Base-by-base conservation (phyloP, 2,888 invertebrate genomes). In the Linhomoeus sp. region DNA sequence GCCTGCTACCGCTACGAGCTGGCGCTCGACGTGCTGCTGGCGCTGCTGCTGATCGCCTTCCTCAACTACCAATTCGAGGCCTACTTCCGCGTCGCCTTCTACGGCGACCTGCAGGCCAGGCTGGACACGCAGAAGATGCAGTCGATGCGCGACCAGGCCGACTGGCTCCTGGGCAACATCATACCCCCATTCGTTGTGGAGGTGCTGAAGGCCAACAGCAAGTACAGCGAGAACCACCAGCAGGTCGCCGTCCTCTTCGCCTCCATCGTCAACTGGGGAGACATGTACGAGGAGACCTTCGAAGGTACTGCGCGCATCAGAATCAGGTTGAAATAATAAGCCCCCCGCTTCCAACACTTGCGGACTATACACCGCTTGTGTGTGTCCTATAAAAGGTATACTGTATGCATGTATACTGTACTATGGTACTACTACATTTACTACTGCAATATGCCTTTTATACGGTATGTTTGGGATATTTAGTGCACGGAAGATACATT, bases 281-380 rank as follows among this genome's bases (percentile, higher is more conserved):
- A 92, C 68, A 81, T 94, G 76, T 94, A 94, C 65, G 92, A 94
- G 64, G 92, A 94, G 65, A 84, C 85, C 43, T 94, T 85, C 68
- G 74, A 85, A 56, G 87, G 86, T 19, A 37, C 20, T n/a, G n/a
- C n/a, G n/a, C n/a, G n/a, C n/a, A n/a, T 29, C 17, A 14, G 9
- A 42, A n/a, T n/a, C 12, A 7, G 12, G 7, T n/a, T n/a, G n/a
- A n/a, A n/a, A n/a, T n/a, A n/a, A n/a, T n/a, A n/a, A n/a, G n/a
- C n/a, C n/a, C n/a, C 14, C 14, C 7, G 12, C 14, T 23, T 42
- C n/a, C n/a, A n/a, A n/a, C n/a, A n/a, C n/a, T n/a, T n/a, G n/a
- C n/a, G n/a, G n/a, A n/a, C n/a, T n/a, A n/a, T n/a, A n/a, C n/a
- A n/a, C n/a, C n/a, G n/a, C n/a, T n/a, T n/a, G n/a, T n/a, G n/a